These are phyloP conservation scores for Ascaphus truei DNA, from an alignment of 2,113 vertebrate species.

Conservation along the genomic window DNA sequence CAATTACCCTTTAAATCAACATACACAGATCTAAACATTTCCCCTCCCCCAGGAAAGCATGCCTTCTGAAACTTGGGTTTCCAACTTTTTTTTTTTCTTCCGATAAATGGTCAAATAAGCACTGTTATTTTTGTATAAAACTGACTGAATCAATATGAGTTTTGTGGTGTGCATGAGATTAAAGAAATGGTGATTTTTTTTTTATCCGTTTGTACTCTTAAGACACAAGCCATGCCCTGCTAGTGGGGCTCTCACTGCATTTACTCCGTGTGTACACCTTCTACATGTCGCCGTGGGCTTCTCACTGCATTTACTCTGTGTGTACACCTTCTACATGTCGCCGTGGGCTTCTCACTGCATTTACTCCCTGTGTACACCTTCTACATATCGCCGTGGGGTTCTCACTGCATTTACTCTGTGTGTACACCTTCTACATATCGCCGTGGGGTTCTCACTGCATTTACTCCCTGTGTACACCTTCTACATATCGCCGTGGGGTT, in stretches of 20 bases:
- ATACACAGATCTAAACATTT: slow-evolving; percentile 4
- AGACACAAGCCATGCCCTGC: not conserved
- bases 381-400: not conserved
- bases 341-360: not conserved
- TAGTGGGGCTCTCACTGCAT: not conserved
- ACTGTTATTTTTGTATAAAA: slow-evolving; percentile 75
- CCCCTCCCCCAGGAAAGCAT: slow-evolving; percentile 42
- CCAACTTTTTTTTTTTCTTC: slow-evolving; percentile 24
- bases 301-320: not conserved
- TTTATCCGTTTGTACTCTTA: slow-evolving; percentile 3
- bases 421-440: not conserved
- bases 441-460: not conserved
- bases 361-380: not conserved
- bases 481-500: not conserved
- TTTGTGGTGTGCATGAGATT: slow-evolving; percentile 69
- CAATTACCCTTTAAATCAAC: slow-evolving; percentile 31
- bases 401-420: not conserved
- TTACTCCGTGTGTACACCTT: not conserved
- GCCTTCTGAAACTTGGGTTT: slow-evolving; percentile 44
- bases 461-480: not conserved
- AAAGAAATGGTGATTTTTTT: slow-evolving; percentile 38
- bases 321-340: not conserved
- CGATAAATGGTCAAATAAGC: slow-evolving; percentile 62
- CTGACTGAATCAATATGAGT: slow-evolving; percentile 40
- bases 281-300: not conserved